A percentile compares a stretch with the other conserved stretches of the same genome.
phyloP scores from a whole-genome alignment of 2,797 vertebrate genomes.

The Eremophila alpestris region DNA sequence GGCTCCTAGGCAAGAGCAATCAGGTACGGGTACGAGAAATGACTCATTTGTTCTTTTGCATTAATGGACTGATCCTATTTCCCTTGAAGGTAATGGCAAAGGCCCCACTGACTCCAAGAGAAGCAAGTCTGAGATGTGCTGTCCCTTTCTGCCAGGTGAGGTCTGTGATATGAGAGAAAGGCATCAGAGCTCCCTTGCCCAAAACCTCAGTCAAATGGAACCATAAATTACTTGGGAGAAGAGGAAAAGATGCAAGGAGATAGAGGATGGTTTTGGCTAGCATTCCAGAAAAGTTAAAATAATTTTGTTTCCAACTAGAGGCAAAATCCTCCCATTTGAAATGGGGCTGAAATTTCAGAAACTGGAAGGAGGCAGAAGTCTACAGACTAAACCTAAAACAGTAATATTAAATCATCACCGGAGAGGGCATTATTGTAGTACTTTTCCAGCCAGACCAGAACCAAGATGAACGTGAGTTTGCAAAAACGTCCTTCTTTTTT shows the following conservation, averaged over 20 bases:
- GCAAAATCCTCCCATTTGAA: not conserved
- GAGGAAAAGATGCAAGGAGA: not conserved
- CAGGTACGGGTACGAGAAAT: constrained; percentile 13
- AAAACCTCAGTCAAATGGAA: not conserved
- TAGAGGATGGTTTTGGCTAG: not conserved
- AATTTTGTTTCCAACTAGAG: not conserved
- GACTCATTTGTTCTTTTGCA: constrained; percentile 27
- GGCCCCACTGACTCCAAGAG: not conserved
- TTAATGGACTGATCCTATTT: not conserved
- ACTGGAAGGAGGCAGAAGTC: not conserved
- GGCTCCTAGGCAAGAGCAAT: constrained; percentile 31
- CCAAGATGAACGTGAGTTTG: constrained; percentile 47
- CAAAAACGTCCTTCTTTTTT: constrained; percentile 6
- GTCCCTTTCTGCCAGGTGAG: not conserved
- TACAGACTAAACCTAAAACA: not conserved
- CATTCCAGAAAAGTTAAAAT: not conserved
- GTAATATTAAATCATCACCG: not conserved
- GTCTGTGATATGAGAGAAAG: not conserved
- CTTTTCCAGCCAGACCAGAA: constrained; percentile 37
- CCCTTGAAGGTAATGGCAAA: constrained; percentile 35
- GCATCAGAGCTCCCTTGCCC: not conserved
- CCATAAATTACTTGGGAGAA: not conserved
- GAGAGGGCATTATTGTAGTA: constrained; percentile 34
- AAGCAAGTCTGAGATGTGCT: not conserved
- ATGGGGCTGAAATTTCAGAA: not conserved